Conservation (phyloP, 1,140 invertebrate species). For the Drosophila parvula region DNA sequence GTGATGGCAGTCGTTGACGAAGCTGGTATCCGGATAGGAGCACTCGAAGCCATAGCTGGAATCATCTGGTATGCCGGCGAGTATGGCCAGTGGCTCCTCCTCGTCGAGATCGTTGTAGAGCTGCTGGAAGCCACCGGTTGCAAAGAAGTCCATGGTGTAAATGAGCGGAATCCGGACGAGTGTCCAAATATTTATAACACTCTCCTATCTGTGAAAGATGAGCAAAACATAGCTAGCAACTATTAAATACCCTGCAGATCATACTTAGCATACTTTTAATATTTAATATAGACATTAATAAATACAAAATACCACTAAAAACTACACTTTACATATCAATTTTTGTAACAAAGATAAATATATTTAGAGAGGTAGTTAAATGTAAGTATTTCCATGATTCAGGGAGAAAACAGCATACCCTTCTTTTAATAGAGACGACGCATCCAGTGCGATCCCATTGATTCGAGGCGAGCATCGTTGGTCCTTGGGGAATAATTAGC, state of each 20-base stretch:
- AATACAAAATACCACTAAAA: no score
- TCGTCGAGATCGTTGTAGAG: slow-evolving; percentile 76
- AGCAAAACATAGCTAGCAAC: no score
- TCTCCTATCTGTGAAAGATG: neutral
- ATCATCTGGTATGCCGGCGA: neutral
- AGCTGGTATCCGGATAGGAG: slow-evolving; percentile 41
- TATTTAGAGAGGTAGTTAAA: no score
- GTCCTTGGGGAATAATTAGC: slow-evolving; percentile 75
- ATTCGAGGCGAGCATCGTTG: slow-evolving; percentile 10
- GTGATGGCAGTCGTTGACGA: neutral
- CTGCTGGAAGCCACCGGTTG: slow-evolving; percentile 79
- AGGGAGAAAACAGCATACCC: neutral
- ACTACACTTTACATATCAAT: no score
- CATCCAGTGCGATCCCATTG: slow-evolving; percentile 12
- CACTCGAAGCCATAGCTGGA: slow-evolving; percentile 17
- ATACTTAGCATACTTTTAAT: no score
- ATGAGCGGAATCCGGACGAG: slow-evolving; percentile 26
- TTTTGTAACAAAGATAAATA: no score
- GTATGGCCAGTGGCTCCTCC: slow-evolving; percentile 10
- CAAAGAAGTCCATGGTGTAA: slow-evolving; percentile 79
- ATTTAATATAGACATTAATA: no score
- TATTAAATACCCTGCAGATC: neutral
- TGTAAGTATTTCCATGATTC: no score
- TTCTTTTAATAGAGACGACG: neutral
- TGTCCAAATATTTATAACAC: slow-evolving; percentile 78